Percentiles rank a stretch among this genome's conserved stretches.
phyloP scores from a whole-genome alignment of 2,888 invertebrate genomes.

The Agriopis aurantiaria region DNA sequence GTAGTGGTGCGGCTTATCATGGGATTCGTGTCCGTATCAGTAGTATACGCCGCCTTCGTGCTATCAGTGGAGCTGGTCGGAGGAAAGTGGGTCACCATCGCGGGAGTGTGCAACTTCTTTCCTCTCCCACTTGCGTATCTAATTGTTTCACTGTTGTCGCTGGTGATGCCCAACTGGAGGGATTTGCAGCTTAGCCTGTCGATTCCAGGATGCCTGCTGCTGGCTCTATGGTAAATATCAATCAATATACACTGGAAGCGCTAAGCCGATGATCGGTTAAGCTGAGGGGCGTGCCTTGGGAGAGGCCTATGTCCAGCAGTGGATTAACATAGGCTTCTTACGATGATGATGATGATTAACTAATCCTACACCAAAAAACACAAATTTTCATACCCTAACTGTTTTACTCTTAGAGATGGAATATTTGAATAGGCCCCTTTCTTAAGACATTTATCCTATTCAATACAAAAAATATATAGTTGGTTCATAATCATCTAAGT shows the following conservation, averaged over 20 bases:
- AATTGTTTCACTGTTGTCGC: conserved; percentile 90
- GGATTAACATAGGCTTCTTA: too few species aligned
- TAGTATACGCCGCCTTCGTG: conserved; percentile 93
- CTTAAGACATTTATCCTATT: too few species aligned
- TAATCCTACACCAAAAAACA: too few species aligned
- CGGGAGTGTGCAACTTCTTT: conserved; percentile 93
- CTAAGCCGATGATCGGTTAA: neutral
- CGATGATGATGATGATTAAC: neutral
- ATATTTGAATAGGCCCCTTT: too few species aligned
- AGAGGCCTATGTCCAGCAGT: too few species aligned
- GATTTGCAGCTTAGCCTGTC: conserved; percentile 90
- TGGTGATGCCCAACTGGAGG: conserved; percentile 90
- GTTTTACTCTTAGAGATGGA: too few species aligned
- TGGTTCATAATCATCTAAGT: too few species aligned
- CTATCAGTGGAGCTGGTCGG: conserved; percentile 92
- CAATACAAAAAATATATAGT: too few species aligned
- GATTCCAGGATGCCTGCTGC: conserved; percentile 89
- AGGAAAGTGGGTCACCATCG: conserved; percentile 92
- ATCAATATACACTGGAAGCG: neutral
- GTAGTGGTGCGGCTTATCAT: conserved; percentile 89
- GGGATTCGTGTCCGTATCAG: conserved; percentile 93
- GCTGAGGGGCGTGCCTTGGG: too few species aligned
- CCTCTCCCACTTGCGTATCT: conserved; percentile 92
- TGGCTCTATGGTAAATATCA: conserved; percentile 87
- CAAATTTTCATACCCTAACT: too few species aligned